Evolutionary conservation across 1,140 invertebrate species (phyloP).

Genomic region (Magallana angulata): DNA sequence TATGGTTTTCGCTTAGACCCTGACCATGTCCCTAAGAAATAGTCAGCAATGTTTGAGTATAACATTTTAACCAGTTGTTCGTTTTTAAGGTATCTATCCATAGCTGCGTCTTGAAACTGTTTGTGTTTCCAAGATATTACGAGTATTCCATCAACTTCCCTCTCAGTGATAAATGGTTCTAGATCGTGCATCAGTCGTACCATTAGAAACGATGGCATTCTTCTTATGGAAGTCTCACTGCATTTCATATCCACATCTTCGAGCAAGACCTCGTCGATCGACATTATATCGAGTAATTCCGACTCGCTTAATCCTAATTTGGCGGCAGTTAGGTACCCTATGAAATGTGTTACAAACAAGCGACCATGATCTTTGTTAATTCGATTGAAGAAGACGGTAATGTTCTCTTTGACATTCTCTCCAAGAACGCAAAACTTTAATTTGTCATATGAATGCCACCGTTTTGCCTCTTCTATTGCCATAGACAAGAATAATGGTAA

Average conservation of each 20-base stretch:
- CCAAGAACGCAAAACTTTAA: slow-evolving; percentile 46
- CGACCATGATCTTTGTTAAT: slow-evolving; percentile 70
- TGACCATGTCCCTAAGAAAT: slow-evolving; percentile 96
- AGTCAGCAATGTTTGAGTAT: slow-evolving; percentile 97
- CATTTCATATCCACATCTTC: slow-evolving; percentile 58
- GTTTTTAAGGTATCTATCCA: slow-evolving; percentile 95
- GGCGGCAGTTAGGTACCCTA: slow-evolving; percentile 81
- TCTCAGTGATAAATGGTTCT: slow-evolving; percentile 95
- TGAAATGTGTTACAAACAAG: slow-evolving; percentile 59
- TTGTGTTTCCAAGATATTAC: slow-evolving; percentile 71
- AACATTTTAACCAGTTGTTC: slow-evolving; percentile 92
- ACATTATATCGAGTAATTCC: slow-evolving; percentile 75
- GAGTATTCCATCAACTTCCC: slow-evolving; percentile 88
- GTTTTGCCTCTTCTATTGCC: slow-evolving; percentile 59
- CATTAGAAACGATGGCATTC: slow-evolving; percentile 69
- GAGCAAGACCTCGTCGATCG: slow-evolving; percentile 75
- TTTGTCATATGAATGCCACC: slow-evolving; percentile 69
- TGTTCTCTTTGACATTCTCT: slow-evolving; percentile 57
- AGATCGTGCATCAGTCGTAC: slow-evolving; percentile 88
- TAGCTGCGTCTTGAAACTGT: slow-evolving; percentile 76
- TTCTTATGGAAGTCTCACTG: slow-evolving; percentile 62
- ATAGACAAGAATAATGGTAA: slow-evolving; percentile 67
- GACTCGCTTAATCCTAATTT: slow-evolving; percentile 73
- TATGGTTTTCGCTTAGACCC: slow-evolving; percentile 94
- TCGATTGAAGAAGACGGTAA: slow-evolving; percentile 66